phyloP scores from a whole-genome alignment of 2,888 invertebrate genomes.

The Pyrrhosoma nymphula region DNA sequence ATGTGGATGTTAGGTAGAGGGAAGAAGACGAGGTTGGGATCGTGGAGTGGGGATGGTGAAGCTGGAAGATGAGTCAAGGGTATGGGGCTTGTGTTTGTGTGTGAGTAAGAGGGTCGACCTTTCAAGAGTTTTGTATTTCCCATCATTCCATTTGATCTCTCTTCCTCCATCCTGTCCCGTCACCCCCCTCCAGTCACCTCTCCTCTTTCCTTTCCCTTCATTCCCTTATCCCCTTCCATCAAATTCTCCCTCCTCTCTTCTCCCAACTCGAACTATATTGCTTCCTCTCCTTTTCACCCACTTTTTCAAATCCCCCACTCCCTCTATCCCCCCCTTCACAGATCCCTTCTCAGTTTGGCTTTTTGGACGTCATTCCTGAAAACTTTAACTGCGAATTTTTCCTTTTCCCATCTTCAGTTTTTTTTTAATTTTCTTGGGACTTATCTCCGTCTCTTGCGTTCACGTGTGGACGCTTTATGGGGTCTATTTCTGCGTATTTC shows the following conservation, averaged over 20 bases:
- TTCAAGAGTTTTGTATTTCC: slow-evolving; percentile 21
- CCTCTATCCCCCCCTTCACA: neutral
- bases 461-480: neutral
- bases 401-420: neutral
- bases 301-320: neutral
- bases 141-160: slow-evolving; percentile 32
- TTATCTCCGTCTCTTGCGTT: neutral
- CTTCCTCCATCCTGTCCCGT: neutral
- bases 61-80: neutral
- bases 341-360: neutral
- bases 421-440: neutral
- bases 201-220: neutral
- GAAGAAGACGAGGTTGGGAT: neutral
- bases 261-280: neutral
- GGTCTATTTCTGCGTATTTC: neutral
- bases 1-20: neutral
- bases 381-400: slow-evolving; percentile 19
- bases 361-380: neutral
- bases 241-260: neutral
- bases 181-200: neutral
- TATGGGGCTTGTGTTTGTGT: neutral
- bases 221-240: neutral
- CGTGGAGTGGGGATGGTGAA: neutral
- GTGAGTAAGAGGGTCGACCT: neutral
- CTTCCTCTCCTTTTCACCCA: neutral